Evolutionary conservation across 1,140 invertebrate species (phyloP), one percentile per base, ranked within the genome.

Genomic region (Apolygus lucorum): DNA sequence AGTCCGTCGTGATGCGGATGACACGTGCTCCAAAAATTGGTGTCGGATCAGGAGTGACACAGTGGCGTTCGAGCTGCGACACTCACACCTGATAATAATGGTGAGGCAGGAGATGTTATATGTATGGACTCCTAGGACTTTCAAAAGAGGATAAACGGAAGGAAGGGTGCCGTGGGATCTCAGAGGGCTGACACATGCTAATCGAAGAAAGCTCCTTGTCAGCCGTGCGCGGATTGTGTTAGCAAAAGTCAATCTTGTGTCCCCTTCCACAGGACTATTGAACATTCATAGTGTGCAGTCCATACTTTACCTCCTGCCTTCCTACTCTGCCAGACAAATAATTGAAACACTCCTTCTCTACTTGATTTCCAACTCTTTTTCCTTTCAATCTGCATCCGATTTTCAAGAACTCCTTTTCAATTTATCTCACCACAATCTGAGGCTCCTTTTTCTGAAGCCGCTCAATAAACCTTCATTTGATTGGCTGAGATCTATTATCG

Each of bases 111-210:
- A 8, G 34, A 49, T 49, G 34, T 49, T 49, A 49, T 49, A 49
- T 49, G 34, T 49, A 49, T 49, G 34, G 34, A 49, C 34, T 49
- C 17, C 17, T 49, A 49, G 34, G 34, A 49, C 34, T 49, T 49
- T 49, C 34, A 49, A 49, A 49, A 49, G 34, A 49, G 34, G 34
- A 49, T 49, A 49, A 49, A 49, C 34, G 34, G 34, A 49, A 49
- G 34, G 34, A 49, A 49, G 17, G 34, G 34, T 17, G 34, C 34
- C 34, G 34, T 49, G 34, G 34, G 34, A 49, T 49, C 34, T 49
- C 34, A 17, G 17, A 49, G 17, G 34, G 34, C 34, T 49, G 34
- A 49, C 34, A 49, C 34, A 49, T 49, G 34, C 34, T 49, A 49
- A 49, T 49, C 34, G 34, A 49, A 17, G 34, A 49, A 49, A 49